Evolutionary conservation across 2,888 invertebrate genomes (phyloP).

Genomic region (Pelosia muscerda): DNA sequence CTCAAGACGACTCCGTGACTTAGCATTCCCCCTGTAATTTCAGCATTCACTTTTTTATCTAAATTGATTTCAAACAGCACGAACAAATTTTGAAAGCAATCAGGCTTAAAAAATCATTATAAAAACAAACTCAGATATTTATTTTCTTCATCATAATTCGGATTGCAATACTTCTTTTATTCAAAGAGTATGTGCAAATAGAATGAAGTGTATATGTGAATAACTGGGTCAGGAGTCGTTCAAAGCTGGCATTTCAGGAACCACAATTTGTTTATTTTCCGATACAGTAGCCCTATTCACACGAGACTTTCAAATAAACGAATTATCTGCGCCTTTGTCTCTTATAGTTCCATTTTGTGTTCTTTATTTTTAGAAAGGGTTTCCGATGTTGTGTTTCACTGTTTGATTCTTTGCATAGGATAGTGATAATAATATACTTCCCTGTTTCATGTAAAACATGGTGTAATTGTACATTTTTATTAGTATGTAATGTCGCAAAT

Average conservation of each 20-base stretch:
- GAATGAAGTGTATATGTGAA: background rate
- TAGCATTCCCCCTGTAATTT: too few species aligned
- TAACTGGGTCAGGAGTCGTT: constrained; percentile 19
- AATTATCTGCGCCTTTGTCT: constrained; percentile 31
- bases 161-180: background rate
- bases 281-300: constrained; percentile 22
- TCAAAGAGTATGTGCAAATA: background rate
- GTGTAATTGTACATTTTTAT: background rate
- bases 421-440: background rate
- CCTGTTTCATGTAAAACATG: background rate
- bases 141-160: background rate
- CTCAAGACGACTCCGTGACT: too few species aligned
- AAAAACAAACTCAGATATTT: too few species aligned
- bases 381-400: background rate
- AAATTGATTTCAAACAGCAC: too few species aligned
- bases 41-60: too few species aligned
- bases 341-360: constrained; percentile 23
- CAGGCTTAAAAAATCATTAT: too few species aligned
- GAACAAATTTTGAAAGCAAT: too few species aligned
- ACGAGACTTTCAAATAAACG: constrained; percentile 34
- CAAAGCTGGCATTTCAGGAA: constrained; percentile 9
- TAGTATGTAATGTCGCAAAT: too few species aligned
- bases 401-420: background rate
- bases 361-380: background rate
- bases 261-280: constrained; percentile 33